Evolutionary conservation across 2,797 vertebrate genomes (phyloP), one percentile per base, ranked within the genome.

Genomic region (Threskiornis aethiopicus): DNA sequence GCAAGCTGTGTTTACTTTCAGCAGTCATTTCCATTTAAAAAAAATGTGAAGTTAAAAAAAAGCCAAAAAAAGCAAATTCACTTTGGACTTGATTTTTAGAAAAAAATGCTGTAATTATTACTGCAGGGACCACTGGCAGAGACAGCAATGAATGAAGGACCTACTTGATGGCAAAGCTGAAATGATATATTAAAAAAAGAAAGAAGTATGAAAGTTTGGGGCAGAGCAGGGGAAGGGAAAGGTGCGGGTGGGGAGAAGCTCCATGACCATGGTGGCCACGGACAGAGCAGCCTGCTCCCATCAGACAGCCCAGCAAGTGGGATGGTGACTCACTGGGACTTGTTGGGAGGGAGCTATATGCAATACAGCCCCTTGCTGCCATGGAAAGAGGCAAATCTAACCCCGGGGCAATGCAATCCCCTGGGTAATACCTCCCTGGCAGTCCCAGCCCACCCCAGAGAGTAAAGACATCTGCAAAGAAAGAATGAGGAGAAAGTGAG

Each of bases 1-100:
- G 94, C 95, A 97, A 96, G 96, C 91, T 93, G 95, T 96, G 96
- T 95, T 97, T 97, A 95, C 96, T 96, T 96, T 94, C 96, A 96
- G 95, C 84, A 96, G 85, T 97, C 90, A 87, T 90, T 95, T 96
- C 91, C 92, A 89, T 96, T 94, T 65, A 5, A 72, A 94, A 95
- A 94, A 91, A 86, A 81, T 16, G 62, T 64, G 78, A 97, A 91
- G 29, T 77, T 35, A 8, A 52, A 81, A 75, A 47, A 55, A 47
- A n/a, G 14, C 14, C 24, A 25, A 94, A 96, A 91, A 33, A 80
- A 97, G 77, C 42, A 92, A 96, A 96, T 91, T 93, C 89, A 71
- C 89, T 97, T 95, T 89, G 67, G 93, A 95, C 87, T 94, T 89
- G 73, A 94, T 86, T 97, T 96, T 88, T 37, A 88, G 41, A 29